Evolutionary conservation across 1,140 invertebrate genomes (phyloP).

Genomic region (Cardiocondyla obscurior): DNA sequence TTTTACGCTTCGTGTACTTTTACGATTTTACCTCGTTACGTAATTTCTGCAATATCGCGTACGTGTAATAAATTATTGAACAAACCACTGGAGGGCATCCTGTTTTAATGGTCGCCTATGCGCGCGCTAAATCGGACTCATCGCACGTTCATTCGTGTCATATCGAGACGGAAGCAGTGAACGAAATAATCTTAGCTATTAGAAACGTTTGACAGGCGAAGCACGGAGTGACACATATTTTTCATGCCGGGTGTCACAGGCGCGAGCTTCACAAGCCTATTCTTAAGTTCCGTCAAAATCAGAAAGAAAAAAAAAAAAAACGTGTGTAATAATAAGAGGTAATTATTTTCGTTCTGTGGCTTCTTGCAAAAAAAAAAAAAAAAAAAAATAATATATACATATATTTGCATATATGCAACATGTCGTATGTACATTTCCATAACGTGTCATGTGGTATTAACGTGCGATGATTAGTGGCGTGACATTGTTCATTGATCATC

Average conservation of each 20-base stretch:
- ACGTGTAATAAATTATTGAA: conserved; percentile 40
- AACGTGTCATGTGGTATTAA: neutral
- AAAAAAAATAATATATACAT: too few species aligned
- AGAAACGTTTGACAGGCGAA: conserved; percentile 44
- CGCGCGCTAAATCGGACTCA: conserved; percentile 35
- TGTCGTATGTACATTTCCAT: neutral
- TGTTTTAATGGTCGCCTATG: neutral
- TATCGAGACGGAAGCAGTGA: conserved; percentile 46
- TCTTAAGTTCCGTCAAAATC: conserved; percentile 19
- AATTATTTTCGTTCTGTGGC: neutral
- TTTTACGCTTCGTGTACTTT: conserved; percentile 21
- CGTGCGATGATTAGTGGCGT: neutral
- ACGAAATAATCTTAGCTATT: conserved; percentile 53
- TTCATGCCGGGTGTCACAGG: neutral
- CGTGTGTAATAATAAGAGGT: neutral
- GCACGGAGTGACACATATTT: conserved; percentile 39
- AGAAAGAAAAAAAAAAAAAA: neutral
- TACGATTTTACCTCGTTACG: conserved; percentile 30
- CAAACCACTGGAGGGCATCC: conserved; percentile 7
- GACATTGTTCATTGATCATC: conserved; percentile 17
- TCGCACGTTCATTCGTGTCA: conserved; percentile 52
- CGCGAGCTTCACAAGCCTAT: neutral
- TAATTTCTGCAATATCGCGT: neutral
- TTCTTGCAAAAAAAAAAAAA: neutral
- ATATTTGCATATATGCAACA: neutral